phyloP scores from a whole-genome alignment of 2,113 vertebrate genomes.

The Eulacestoma nigropectus region DNA sequence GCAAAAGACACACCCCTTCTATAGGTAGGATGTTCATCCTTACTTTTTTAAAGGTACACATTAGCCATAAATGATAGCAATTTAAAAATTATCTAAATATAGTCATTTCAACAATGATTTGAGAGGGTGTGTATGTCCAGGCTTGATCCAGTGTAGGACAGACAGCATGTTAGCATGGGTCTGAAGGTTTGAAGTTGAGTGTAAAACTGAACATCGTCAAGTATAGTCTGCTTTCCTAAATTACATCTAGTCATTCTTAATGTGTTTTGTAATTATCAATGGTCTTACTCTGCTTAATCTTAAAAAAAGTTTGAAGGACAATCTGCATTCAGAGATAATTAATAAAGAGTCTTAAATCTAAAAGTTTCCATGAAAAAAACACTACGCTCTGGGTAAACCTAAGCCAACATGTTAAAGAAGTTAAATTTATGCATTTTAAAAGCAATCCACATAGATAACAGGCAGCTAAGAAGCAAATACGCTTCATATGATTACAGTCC shows the following conservation, averaged over 20 bases:
- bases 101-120: neutral
- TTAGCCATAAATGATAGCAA: neutral
- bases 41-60: neutral
- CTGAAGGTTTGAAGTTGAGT: neutral
- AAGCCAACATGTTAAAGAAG: neutral
- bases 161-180: neutral
- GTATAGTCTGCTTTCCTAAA: neutral
- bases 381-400: neutral
- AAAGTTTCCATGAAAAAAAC: neutral
- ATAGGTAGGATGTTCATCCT: neutral
- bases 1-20: neutral
- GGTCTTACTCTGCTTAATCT: neutral
- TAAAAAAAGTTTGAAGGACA: neutral
- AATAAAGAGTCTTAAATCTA: neutral
- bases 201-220: neutral
- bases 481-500: neutral
- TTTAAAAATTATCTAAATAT: neutral
- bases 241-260: neutral
- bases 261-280: neutral
- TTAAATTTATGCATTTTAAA: neutral
- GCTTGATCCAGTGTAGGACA: neutral
- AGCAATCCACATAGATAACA: neutral
- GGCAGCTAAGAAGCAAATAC: neutral
- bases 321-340: neutral
- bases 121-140: neutral